Base-by-base conservation (phyloP, 2,797 vertebrate genomes). In the Serranus cabrilla region DNA sequence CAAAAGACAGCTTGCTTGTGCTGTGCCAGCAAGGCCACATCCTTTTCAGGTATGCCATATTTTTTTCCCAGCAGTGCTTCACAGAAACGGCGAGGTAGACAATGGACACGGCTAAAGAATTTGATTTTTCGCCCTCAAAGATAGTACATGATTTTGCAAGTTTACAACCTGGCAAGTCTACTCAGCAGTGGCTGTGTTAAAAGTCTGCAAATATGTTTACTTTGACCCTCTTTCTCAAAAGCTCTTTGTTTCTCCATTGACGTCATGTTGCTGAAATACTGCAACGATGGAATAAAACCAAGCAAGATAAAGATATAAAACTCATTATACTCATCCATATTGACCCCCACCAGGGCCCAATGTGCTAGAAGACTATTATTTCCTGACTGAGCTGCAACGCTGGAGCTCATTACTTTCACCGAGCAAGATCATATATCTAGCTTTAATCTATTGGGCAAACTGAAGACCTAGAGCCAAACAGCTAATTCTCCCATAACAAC, bases 21-120 rank as follows among this genome's bases (percentile, higher is more conserved):
- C 58, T 58, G 56, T 42, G 47, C 66, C 46, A 59, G 64, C 90
- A 92, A 93, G 90, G 91, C 81, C 85, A 42, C 49, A 61, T 83
- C 46, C 59, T 83, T 89, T 89, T 88, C 80, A 89, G 14, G 65
- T 43, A n/a, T 18, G 43, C 37, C 57, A 42, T 50, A 27, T 50
- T 71, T 81, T n/a, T 81, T 70, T 67, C 55, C 40, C 18, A 10
- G 43, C 57, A 73, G 52, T 73, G 64, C 68, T 81, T 82, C 56
- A 74, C 42, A 76, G 65, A 65, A 63, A 46, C 1, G 0, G 10
- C 27, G 11, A 9, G 0, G 8, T 11, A 69, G 72, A 90, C 79
- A 84, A 78, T 46, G n/a, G 21, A 4, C 18, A 64, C 0, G 11
- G 42, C 69, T 80, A n/a, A 46, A 87, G 60, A 84, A 76, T 80